Evolutionary conservation across 2,888 invertebrate genomes (phyloP).

Genomic region (Patella caerulea): DNA sequence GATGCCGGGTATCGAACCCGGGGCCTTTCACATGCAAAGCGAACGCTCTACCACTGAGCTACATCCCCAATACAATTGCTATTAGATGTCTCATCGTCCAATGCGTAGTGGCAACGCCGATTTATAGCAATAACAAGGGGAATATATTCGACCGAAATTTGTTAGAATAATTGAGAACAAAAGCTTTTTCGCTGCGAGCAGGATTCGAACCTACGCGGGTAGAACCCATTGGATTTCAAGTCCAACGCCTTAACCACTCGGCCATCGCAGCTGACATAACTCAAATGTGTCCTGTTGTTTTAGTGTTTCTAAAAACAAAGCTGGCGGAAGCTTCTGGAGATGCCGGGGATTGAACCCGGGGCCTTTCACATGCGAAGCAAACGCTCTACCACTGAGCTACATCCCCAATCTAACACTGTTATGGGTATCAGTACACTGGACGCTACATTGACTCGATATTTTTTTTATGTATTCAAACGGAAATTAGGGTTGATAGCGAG

Average conservation of each 20-base stretch:
- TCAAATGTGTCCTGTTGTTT: too few relatives aligned
- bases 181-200: background rate
- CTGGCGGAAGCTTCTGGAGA: background rate
- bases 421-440: too few relatives aligned
- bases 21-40: conserved; percentile 50
- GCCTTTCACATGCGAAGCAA: conserved; percentile 6
- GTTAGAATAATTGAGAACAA: too few relatives aligned
- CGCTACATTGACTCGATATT: too few relatives aligned
- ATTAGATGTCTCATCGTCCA: too few relatives aligned
- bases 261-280: conserved; percentile 19
- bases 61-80: conserved; percentile 8
- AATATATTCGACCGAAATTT: too few relatives aligned
- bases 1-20: conserved; percentile 48
- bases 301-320: too few relatives aligned
- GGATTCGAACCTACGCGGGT: conserved; percentile 27
- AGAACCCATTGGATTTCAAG: conserved; percentile 28
- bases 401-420: background rate
- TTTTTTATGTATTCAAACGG: too few relatives aligned
- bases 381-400: conserved; percentile 6
- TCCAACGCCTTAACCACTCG: conserved; percentile 30
- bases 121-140: too few relatives aligned
- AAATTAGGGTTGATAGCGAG: too few relatives aligned
- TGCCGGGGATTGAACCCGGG: conserved; percentile 3
- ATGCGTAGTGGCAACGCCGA: too few relatives aligned
- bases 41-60: conserved; percentile 33